Percentiles rank a stretch among this genome's conserved stretches.
Conservation (phyloP, 2,888 invertebrate genomes). For the Philhelius pedissequus region DNA sequence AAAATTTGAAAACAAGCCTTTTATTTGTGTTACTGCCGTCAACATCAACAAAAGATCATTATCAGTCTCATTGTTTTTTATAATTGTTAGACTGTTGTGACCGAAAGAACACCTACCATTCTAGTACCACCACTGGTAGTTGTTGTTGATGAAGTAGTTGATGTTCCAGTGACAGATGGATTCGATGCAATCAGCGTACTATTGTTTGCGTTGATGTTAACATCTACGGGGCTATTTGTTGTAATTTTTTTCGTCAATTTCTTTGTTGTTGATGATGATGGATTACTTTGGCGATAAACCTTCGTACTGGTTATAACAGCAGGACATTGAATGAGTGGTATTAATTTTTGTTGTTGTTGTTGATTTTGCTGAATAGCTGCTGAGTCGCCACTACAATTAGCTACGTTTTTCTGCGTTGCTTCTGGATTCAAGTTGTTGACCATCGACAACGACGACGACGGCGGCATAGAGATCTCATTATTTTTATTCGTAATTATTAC, state of each 20-base stretch:
- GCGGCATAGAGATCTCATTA: slow-evolving; percentile 23
- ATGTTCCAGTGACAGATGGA: slow-evolving; percentile 71
- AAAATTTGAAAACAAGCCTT: slow-evolving; percentile 41
- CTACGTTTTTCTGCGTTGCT: background rate
- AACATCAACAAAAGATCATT: slow-evolving; percentile 4
- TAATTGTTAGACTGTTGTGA: slow-evolving; percentile 79
- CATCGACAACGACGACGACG: background rate
- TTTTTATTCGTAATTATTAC: slow-evolving; percentile 54
- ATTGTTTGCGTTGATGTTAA: slow-evolving; percentile 24
- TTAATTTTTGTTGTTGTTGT: slow-evolving; percentile 5
- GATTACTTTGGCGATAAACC: slow-evolving; percentile 30
- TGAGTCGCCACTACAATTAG: background rate
- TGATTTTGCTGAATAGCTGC: background rate
- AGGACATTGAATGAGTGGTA: slow-evolving; percentile 78
- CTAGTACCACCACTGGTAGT: slow-evolving; percentile 75
- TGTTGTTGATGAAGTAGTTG: slow-evolving; percentile 44
- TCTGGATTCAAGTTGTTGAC: background rate
- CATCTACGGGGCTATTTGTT: slow-evolving; percentile 66
- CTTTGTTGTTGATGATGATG: slow-evolving; percentile 9
- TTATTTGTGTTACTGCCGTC: slow-evolving; percentile 28
- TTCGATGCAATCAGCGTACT: slow-evolving; percentile 70
- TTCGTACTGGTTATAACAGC: slow-evolving; percentile 74
- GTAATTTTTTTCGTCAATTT: slow-evolving; percentile 69
- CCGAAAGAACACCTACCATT: slow-evolving; percentile 81
- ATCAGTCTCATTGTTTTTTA: background rate